Base-by-base conservation (phyloP, 2,888 invertebrate genomes). In the Tinea trinotella region DNA sequence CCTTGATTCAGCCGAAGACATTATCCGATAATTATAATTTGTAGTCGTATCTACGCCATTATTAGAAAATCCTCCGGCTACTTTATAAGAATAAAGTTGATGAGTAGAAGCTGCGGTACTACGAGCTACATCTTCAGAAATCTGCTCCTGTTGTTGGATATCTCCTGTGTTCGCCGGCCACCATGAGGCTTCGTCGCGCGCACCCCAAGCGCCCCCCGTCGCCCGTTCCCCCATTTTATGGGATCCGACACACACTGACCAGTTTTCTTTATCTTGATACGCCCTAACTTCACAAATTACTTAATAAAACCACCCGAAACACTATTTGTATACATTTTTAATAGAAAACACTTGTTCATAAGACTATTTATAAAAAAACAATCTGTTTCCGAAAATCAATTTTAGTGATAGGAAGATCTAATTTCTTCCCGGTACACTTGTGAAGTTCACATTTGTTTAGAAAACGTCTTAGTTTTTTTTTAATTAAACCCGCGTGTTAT, bases 41-140 rank as follows among this genome's bases (percentile, higher is more conserved):
- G 90, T 88, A 59, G 90, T 88, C 57, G 90, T 88, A 76, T 88
- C 84, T 82, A 89, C 69, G 83, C 88, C 82, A 89, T 90, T 78
- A 89, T 90, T 81, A 67, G 93, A 90, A 88, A 94, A 93, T 75
- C 92, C 92, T 75, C 92, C 91, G 67, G 93, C 91, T 93, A 94
- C 93, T 89, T 94, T 94, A 78, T 94, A 94, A 59, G 92, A 91
- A 75, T 93, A 94, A 64, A 93, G 87, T 78, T 93, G 93, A 71
- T 93, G 93, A 67, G 87, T 83, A 59, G 87, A 68, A 55, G 81
- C 71, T 18, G 82, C 79, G 56, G 82, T 81, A 58, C 80, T 83
- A 59, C 81, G 72, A 36, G 84, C 82, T 50, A 83, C 79, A 57
- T 84, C 83, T 58, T 86, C 85, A 70, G 81, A 80, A 63, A 83